Evolutionary conservation across 2,797 vertebrate species (phyloP).

Genomic region (Halcyon leucocephala): DNA sequence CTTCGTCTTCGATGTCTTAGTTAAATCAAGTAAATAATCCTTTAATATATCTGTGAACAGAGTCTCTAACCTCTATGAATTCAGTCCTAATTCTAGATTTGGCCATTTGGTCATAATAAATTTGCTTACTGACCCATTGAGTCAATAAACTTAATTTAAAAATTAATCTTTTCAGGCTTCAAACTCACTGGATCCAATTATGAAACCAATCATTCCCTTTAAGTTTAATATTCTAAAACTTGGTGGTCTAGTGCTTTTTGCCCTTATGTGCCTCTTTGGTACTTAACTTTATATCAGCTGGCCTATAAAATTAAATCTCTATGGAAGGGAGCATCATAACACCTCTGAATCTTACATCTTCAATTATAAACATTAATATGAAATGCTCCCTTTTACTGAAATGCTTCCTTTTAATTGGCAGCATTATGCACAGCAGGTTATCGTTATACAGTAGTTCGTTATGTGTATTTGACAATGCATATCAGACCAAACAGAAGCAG

Average conservation of each 20-base stretch:
- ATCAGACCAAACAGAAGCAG: neutral
- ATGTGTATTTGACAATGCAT: neutral
- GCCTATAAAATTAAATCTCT: slow-evolving; percentile 10
- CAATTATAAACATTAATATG: neutral
- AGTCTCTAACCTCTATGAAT: neutral
- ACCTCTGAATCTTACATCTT: slow-evolving; percentile 4
- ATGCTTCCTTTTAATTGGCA: neutral
- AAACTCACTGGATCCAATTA: slow-evolving; percentile 55
- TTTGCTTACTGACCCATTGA: slow-evolving; percentile 60
- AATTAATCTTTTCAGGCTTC: slow-evolving; percentile 62
- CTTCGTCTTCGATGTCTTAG: neutral
- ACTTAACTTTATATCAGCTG: neutral
- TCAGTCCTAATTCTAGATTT: neutral
- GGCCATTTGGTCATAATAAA: slow-evolving; percentile 17
- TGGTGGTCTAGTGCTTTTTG: slow-evolving; percentile 41
- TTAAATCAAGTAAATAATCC: slow-evolving; percentile 35
- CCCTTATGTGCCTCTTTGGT: slow-evolving; percentile 12
- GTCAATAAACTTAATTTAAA: slow-evolving; percentile 55
- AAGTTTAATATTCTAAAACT: slow-evolving; percentile 57
- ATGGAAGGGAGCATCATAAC: slow-evolving; percentile 24
- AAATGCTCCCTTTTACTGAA: neutral
- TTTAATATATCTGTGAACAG: neutral
- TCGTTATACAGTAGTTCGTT: neutral
- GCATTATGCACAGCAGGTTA: neutral
- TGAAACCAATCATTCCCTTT: neutral